phyloP scores from a whole-genome alignment of 1,140 invertebrate genomes.

The Drosophila serrata region DNA sequence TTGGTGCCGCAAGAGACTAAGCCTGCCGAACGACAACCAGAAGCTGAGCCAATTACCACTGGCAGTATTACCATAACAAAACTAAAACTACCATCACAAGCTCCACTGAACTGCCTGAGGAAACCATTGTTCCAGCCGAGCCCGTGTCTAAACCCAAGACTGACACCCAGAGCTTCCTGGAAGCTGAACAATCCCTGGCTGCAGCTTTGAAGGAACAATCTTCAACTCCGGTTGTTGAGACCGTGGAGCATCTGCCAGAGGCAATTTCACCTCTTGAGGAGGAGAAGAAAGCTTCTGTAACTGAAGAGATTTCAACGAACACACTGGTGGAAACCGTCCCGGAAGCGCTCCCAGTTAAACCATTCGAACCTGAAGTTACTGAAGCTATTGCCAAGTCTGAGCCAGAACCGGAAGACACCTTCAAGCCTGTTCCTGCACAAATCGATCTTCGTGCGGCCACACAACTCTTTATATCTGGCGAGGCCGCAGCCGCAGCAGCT shows the following conservation, averaged over 20 bases:
- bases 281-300: neutral
- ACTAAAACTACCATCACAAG: slow-evolving; percentile 44
- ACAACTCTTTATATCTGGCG: slow-evolving; percentile 77
- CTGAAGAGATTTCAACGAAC: neutral
- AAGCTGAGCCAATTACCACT: slow-evolving; percentile 12
- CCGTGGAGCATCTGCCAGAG: neutral
- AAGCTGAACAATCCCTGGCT: slow-evolving; percentile 38
- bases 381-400: slow-evolving; percentile 11
- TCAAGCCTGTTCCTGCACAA: slow-evolving; percentile 22
- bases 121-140: neutral
- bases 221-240: neutral
- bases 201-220: slow-evolving; percentile 30
- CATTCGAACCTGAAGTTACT: neutral
- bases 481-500: slow-evolving; percentile 52
- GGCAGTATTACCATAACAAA: slow-evolving; percentile 56
- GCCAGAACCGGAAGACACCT: neutral
- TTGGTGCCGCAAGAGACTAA: slow-evolving; percentile 20
- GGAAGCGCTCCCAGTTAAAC: neutral
- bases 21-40: slow-evolving; percentile 4
- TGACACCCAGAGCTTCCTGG: slow-evolving; percentile 53
- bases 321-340: neutral
- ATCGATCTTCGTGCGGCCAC: slow-evolving; percentile 70
- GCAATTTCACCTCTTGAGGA: neutral
- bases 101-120: neutral
- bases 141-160: slow-evolving; percentile 37